phyloP scores from a whole-genome alignment of 2,113 vertebrate species.

The Vombatus ursinus region DNA sequence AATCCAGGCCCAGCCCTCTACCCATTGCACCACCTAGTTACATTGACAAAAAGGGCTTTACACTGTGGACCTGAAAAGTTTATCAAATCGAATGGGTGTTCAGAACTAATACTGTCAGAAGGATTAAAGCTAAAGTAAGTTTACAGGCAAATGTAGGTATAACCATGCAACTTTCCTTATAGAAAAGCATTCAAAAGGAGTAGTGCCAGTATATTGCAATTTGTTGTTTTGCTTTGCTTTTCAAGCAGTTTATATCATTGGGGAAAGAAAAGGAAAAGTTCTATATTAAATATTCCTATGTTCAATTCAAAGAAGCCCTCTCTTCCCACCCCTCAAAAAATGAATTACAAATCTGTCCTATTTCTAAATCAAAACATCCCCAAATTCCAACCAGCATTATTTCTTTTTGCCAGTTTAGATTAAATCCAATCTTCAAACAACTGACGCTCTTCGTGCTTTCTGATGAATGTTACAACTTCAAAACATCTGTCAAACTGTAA shows the following conservation, averaged over 20 bases:
- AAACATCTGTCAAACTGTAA: background rate
- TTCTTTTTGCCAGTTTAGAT: background rate
- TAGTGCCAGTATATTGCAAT: background rate
- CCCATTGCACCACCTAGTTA: background rate
- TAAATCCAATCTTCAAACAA: conserved; percentile 31
- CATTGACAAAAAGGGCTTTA: background rate
- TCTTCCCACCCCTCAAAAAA: background rate
- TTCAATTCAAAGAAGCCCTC: background rate
- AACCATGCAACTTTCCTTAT: background rate
- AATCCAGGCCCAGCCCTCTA: background rate
- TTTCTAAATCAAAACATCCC: conserved; percentile 33
- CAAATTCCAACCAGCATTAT: background rate
- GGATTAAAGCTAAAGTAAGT: background rate
- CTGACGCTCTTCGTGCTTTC: background rate
- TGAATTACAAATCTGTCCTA: conserved; percentile 35
- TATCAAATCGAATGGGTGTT: background rate
- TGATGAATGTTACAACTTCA: background rate
- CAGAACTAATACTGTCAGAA: background rate
- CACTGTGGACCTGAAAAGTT: background rate
- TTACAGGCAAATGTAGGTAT: background rate
- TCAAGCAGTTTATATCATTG: background rate
- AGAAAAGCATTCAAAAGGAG: background rate
- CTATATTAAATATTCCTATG: fast-evolving
- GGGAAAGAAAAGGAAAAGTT: background rate
- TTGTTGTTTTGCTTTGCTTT: background rate